phyloP scores from a whole-genome alignment of 2,113 vertebrate genomes.

The Nannobrachium achirus region DNA sequence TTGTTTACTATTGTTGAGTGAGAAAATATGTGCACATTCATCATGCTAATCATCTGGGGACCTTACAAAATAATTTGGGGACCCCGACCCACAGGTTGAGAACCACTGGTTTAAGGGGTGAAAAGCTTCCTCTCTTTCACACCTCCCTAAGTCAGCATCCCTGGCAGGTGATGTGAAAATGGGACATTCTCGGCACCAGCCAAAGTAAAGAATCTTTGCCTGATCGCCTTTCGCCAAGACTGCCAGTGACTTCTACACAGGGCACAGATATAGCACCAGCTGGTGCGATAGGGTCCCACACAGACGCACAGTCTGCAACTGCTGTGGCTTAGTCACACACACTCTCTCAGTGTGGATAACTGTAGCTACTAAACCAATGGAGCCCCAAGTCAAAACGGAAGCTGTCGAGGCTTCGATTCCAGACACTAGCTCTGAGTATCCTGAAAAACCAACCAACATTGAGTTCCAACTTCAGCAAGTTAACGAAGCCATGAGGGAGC shows the following conservation, averaged over 20 bases:
- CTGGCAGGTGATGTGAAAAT: conserved; percentile 73
- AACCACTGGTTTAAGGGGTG: too few species aligned
- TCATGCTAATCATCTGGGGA: too few species aligned
- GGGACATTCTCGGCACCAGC: conserved; percentile 61
- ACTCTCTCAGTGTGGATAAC: not conserved
- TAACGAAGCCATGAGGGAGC: conserved; percentile 88
- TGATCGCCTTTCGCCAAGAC: conserved; percentile 62
- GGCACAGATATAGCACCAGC: conserved; percentile 80
- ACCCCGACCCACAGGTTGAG: too few species aligned
- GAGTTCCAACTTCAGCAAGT: conserved; percentile 79
- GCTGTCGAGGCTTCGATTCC: conserved; percentile 12
- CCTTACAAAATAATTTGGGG: too few species aligned
- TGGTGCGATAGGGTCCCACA: conserved; percentile 41
- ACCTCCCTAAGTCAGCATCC: conserved; percentile 11
- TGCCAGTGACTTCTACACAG: conserved; percentile 67
- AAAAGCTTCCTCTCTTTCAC: not conserved
- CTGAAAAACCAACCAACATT: conserved; percentile 42
- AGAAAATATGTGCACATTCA: too few species aligned
- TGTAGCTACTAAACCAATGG: not conserved
- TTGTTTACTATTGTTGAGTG: too few species aligned
- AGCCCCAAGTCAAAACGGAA: conserved; percentile 28
- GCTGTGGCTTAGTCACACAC: conserved; percentile 1
- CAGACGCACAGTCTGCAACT: not conserved
- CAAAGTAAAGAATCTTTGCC: conserved; percentile 64
- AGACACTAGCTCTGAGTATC: not conserved